Conservation (phyloP, 2,888 invertebrate genomes). For the Platerodrilus igneus region DNA sequence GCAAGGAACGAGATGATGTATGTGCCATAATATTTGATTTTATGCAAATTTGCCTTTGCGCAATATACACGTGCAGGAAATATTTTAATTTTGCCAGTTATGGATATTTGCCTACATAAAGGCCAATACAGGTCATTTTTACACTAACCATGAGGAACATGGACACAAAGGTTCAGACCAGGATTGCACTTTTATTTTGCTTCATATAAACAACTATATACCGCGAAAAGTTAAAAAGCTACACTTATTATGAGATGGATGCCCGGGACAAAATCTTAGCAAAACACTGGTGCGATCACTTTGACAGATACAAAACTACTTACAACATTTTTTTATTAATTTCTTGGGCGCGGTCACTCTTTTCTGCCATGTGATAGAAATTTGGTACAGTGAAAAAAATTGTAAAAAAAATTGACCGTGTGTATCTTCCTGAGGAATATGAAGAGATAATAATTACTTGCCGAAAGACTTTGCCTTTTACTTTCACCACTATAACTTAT, state of each 20-base stretch:
- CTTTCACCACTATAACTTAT: background rate
- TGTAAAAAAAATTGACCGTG: constrained; percentile 20
- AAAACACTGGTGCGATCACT: constrained; percentile 22
- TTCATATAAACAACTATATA: constrained; percentile 22
- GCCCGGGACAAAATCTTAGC: constrained; percentile 26
- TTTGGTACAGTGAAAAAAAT: constrained; percentile 23
- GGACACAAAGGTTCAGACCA: constrained; percentile 26
- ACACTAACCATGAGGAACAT: constrained; percentile 26
- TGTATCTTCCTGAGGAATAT: constrained; percentile 1
- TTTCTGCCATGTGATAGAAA: constrained; percentile 27
- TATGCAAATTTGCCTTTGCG: constrained; percentile 31
- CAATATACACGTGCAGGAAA: constrained; percentile 27
- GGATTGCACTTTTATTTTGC: constrained; percentile 23
- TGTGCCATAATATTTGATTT: constrained; percentile 26
- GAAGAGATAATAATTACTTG: constrained; percentile 2
- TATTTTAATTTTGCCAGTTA: constrained; percentile 28
- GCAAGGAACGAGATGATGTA: constrained; percentile 16
- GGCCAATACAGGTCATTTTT: constrained; percentile 13
- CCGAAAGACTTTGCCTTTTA: constrained; percentile 1
- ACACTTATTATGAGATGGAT: constrained; percentile 27
- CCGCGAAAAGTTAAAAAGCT: constrained; percentile 17
- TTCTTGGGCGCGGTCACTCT: constrained; percentile 22
- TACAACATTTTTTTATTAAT: constrained; percentile 24
- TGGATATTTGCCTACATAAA: constrained; percentile 22
- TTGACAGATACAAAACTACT: constrained; percentile 18